Conservation (phyloP, 2,113 vertebrate species). For the Noturus placidus region DNA sequence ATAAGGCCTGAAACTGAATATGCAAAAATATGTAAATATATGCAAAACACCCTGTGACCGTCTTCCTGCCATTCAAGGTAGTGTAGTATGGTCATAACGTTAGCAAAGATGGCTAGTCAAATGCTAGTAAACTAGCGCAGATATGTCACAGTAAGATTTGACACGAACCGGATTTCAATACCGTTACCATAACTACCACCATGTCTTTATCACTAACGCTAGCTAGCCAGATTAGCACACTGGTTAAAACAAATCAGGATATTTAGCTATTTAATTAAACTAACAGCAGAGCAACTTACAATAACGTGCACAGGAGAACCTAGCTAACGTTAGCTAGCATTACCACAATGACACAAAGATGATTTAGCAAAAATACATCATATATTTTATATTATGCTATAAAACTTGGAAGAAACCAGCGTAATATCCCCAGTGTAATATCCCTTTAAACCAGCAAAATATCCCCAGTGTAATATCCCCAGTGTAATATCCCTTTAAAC, state of each 20-base stretch:
- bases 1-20: not conserved
- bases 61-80: not conserved
- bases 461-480: no score
- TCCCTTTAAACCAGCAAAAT: not conserved
- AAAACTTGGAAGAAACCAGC: no score
- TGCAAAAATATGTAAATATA: not conserved
- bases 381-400: no score
- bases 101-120: not conserved
- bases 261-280: no score
- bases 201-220: not conserved
- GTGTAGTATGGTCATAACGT: not conserved
- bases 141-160: not conserved
- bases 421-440: not conserved
- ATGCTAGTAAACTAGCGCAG: not conserved
- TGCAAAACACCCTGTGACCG: not conserved
- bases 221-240: not conserved
- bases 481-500: not conserved
- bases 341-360: no score
- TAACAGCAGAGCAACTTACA: no score
- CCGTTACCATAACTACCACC: not conserved
- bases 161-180: not conserved
- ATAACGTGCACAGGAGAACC: no score
- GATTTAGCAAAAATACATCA: no score
- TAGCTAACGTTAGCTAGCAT: no score
- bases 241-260: no score